phyloP scores from a whole-genome alignment of 2,797 vertebrate genomes.

The Lacerta bilineata region DNA sequence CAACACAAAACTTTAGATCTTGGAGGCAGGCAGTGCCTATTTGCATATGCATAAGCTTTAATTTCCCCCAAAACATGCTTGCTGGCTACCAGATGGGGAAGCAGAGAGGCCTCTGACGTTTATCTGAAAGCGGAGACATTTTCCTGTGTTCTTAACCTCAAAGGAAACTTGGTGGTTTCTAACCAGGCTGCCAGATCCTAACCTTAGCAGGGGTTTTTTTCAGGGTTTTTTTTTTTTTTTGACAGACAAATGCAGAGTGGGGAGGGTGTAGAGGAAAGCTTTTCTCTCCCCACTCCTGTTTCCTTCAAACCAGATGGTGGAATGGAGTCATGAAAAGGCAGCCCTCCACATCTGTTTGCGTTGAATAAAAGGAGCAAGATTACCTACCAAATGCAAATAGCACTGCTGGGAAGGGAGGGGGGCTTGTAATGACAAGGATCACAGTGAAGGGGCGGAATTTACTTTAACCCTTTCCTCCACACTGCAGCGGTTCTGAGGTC shows the following conservation, averaged over 20 bases:
- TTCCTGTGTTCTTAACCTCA: slow-evolving; percentile 59
- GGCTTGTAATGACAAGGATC: too few relatives aligned
- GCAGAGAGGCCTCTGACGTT: slow-evolving; percentile 72
- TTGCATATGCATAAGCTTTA: slow-evolving; percentile 71
- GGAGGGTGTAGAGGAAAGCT: slow-evolving; percentile 19
- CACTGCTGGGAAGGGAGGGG: background rate
- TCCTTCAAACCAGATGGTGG: slow-evolving; percentile 76
- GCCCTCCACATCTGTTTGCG: slow-evolving; percentile 79
- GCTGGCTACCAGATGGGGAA: slow-evolving; percentile 80
- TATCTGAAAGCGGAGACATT: slow-evolving; percentile 57
- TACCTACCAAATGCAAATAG: slow-evolving; percentile 44
- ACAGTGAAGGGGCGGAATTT: background rate
- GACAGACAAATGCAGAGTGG: slow-evolving; percentile 27
- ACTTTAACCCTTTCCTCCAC: background rate
- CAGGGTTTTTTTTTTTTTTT: slow-evolving; percentile 46
- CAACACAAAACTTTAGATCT: slow-evolving; percentile 58
- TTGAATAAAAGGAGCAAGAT: slow-evolving; percentile 48
- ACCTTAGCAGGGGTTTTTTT: slow-evolving; percentile 58
- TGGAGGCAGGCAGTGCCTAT: slow-evolving; percentile 65
- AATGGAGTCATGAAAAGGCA: slow-evolving; percentile 76
- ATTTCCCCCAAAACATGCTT: slow-evolving; percentile 80
- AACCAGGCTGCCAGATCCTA: slow-evolving; percentile 73
- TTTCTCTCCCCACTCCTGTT: slow-evolving; percentile 48
- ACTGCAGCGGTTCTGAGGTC: background rate
- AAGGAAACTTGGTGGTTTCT: slow-evolving; percentile 77